Percentiles rank a stretch among this genome's conserved stretches.
phyloP scores from a whole-genome alignment of 1,140 invertebrate species.

The Leptinotarsa texana region DNA sequence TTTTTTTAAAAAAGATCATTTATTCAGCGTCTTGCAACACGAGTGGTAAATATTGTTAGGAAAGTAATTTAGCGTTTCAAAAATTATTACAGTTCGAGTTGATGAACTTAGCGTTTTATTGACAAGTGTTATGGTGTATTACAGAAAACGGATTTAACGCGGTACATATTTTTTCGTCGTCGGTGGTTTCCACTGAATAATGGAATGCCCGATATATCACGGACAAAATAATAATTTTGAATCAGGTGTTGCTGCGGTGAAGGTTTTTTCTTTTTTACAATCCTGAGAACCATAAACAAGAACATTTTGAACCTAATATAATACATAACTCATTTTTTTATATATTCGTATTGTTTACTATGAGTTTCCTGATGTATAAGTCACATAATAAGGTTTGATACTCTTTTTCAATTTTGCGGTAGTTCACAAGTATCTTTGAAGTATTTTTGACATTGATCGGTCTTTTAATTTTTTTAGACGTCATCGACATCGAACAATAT shows the following conservation, averaged over 20 bases:
- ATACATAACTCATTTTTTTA: background rate
- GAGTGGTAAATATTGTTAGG: background rate
- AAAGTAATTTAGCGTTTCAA: background rate
- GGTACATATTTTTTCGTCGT: background rate
- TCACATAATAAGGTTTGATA: too few species aligned
- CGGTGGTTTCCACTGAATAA: background rate
- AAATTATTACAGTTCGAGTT: background rate
- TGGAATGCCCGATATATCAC: constrained; percentile 5
- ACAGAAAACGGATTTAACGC: background rate
- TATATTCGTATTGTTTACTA: background rate
- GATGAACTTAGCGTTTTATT: background rate
- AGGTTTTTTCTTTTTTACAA: background rate
- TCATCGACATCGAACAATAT: too few species aligned
- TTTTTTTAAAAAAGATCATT: constrained; percentile 3
- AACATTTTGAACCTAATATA: background rate
- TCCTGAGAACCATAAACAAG: background rate
- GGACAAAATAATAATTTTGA: background rate
- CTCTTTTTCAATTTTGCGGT: too few species aligned
- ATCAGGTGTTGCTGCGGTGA: background rate
- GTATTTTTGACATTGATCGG: too few species aligned
- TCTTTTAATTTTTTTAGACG: too few species aligned
- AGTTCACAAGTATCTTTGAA: too few species aligned
- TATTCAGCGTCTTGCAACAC: background rate
- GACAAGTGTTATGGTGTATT: background rate
- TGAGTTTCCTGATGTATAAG: background rate